Conservation (phyloP, 2,797 vertebrate genomes). For the Pogoniulus pusillus region DNA sequence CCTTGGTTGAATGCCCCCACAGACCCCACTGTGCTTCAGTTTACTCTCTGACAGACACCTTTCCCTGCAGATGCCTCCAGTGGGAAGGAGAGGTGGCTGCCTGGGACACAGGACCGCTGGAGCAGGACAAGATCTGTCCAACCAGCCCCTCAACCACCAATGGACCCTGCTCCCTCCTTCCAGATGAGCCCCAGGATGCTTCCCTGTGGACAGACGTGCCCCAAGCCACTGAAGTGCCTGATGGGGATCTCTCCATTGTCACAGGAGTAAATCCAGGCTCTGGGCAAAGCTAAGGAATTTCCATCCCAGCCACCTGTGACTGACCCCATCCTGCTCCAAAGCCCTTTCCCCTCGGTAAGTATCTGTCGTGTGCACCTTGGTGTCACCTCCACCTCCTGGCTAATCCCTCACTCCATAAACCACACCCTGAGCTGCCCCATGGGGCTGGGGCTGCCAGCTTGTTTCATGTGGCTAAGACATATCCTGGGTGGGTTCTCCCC, state of each 20-base stretch:
- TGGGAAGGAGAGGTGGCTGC: not conserved
- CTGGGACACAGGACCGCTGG: fast-evolving
- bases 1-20: not conserved
- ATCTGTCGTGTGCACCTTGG: not conserved
- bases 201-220: not conserved
- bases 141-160: not conserved
- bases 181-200: not conserved
- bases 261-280: not conserved
- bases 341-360: constrained; percentile 19
- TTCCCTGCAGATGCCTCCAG: not conserved
- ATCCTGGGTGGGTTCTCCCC: not conserved
- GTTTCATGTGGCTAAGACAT: not conserved
- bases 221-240: fast-evolving
- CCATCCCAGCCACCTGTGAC: not conserved
- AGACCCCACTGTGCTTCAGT: not conserved
- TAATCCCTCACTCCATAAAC: constrained; percentile 19
- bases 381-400: not conserved
- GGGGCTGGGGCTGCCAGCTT: not conserved
- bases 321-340: not conserved
- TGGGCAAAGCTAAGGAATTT: not conserved
- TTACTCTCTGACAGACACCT: not conserved
- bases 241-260: not conserved
- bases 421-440: not conserved
- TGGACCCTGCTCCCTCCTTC: not conserved
- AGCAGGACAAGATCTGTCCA: not conserved